phyloP scores from a whole-genome alignment of 2,888 invertebrate species.

The Aspidapion aeneum region DNA sequence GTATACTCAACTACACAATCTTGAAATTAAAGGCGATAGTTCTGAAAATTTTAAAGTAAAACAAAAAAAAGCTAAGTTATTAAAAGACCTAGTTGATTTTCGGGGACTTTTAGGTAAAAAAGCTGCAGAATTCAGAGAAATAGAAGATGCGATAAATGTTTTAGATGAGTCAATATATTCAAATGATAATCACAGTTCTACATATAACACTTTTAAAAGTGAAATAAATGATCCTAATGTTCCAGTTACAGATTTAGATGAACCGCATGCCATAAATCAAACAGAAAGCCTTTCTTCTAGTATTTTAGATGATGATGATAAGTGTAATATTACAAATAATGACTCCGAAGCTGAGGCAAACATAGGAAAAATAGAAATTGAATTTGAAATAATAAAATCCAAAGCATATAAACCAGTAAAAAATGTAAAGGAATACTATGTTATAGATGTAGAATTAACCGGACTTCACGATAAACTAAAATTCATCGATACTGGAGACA shows the following conservation, averaged over 20 bases:
- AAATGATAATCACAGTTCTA: neutral
- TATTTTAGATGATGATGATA: neutral
- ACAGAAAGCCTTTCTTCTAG: neutral
- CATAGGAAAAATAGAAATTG: neutral
- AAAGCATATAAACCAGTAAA: neutral
- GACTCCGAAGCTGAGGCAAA: neutral
- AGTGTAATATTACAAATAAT: neutral
- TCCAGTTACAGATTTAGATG: neutral
- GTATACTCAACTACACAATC: slow-evolving; percentile 11
- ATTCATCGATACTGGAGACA: neutral
- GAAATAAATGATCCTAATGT: neutral
- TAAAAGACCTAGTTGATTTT: slow-evolving; percentile 12
- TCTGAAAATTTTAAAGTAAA: neutral
- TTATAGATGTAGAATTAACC: neutral
- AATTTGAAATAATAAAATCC: neutral
- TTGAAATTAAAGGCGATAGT: slow-evolving; percentile 4
- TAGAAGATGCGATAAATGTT: neutral
- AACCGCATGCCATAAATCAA: too few relatives aligned
- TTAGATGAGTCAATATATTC: neutral
- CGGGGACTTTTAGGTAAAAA: slow-evolving; percentile 8
- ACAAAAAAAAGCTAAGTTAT: slow-evolving; percentile 1
- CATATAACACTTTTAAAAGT: neutral
- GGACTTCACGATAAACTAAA: neutral
- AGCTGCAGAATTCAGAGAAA: slow-evolving; percentile 12
- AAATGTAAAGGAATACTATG: neutral